Base-by-base conservation (phyloP, 1,140 invertebrate genomes). In the Drosophila kikkawai region DNA sequence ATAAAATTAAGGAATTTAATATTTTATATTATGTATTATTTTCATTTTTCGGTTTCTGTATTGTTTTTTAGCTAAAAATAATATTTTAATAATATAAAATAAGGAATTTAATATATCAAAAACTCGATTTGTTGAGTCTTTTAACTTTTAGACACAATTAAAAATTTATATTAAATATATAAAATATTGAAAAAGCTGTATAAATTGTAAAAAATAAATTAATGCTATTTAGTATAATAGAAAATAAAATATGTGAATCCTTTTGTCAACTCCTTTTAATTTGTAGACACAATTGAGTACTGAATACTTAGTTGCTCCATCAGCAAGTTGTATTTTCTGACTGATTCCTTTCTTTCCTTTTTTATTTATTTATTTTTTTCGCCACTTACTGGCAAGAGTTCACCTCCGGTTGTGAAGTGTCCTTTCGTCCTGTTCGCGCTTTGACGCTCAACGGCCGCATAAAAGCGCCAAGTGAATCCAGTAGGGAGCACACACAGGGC, bases 391-490 rank as follows among this genome's bases (percentile, higher is more conserved):
- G 55, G 36, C 15, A 50, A 26, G 56, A 55, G 58, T 11, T 53
- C 22, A 50, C 36, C 60, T 34, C 37, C 61, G 17, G 12, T 5
- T 32, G 19, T 53, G 32, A 36, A 36, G 63, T 29, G 57, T 45
- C 65, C 42, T 57, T 51, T 51, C 19, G 39, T 26, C 47, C 53
- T 44, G 61, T 29, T 29, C 37, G 63, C 57, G 57, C 53, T 59
- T 70, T 59, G 65, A 50, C 50, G 63, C 63, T 36, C 47, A 74
- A 53, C 36, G 56, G 70, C 51, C 47, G 51, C 53, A 64, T 57
- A 37, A 74, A 64, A 44, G 69, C 42, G 73, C 29, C 59, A 51
- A 74, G 61, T 58, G 53, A 57, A 64, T 65, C 51, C 73, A 37
- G 67, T 29, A 15, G 19, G 50, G 22, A 42, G 29, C 19, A 12